Base-by-base conservation (phyloP, 2,888 invertebrate genomes). In the Temnothorax unifasciatus region DNA sequence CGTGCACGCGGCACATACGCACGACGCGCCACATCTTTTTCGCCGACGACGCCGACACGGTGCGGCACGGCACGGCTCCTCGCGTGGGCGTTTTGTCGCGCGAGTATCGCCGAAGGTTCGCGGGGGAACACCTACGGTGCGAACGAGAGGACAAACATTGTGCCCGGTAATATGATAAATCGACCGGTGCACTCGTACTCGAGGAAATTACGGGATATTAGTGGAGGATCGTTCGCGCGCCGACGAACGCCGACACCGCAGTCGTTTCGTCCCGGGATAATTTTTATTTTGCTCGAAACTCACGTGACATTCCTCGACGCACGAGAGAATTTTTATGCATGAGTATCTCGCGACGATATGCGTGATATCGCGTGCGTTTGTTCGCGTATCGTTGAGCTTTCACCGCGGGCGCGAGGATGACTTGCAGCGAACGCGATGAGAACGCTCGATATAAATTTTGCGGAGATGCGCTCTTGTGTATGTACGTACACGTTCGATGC, bases 51-150 rank as follows among this genome's bases (percentile, higher is more conserved):
- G 81, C 13, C 13, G 3, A 81, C 69, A 81, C 69, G 83, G 64
- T 69, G 84, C 44, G 79, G 50, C 41, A 64, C 77, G 15, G 13
- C 4, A 9, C 25, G 25, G 25, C 18, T 61, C 47, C n/a, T n/a
- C 76, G 34, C 82, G 86, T 25, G 64, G 86, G 34, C 77, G 74
- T 84, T 88, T 86, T 84, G 86, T 86, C 82, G 52, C 41, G 59
- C 52, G 54, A 47, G 6, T 86, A 71, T 86, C 82, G 63, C 59
- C 61, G 59, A 54, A 13, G 41, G 25, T 29, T 47, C 5, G 34
- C 21, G 8, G 54, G 21, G 13, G 57, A 38, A 59, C 76, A 76
- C 76, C 82, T 76, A 82, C 76, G 64, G 64, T 41, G 64, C 63
- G 54, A 47, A 66, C 47, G 76, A 68, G 64, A 66, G 29, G 63